Evolutionary conservation across 2,888 invertebrate species (phyloP), one percentile per base, ranked within the genome.

Genomic region (Agrochola lota): DNA sequence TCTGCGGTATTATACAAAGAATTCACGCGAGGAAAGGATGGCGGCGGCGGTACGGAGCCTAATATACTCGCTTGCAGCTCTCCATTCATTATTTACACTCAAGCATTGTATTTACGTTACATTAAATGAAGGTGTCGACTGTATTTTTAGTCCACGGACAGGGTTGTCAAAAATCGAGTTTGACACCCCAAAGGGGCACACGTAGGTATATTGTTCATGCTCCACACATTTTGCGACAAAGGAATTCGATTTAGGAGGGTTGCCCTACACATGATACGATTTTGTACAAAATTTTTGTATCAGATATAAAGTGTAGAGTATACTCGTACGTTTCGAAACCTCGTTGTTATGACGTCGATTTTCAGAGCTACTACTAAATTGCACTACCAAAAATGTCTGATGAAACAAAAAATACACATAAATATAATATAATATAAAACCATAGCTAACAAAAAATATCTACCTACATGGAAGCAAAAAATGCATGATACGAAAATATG

Each of bases 241-340:
- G 12, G 7, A 83, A 60, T 66, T 35, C 57, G 49, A 77, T 78
- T 82, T 52, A 59, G 52, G 17, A 59, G 35, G 64, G 77, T 82
- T 57, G 26, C 9, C 23, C n/a, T 20, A 52, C 23, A 64, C 40
- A 30, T 59, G n/a, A 64, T 52, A 59, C 64, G 43, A 64, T 59
- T 57, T 52, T 43, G n/a, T 62, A 17, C 1, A 30, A 52, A 20
- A 43, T 43, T 17, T 55, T 46, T 74, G 57, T 30, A 35, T 6
- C 57, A 35, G 7, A 55, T 46, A 30, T 20, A 59, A n/a, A 59
- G 20, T 60, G 11, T 46, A 35, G 15, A 20, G n/a, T n/a, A n/a
- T n/a, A n/a, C 30, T 30, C 1, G 15, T 30, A 20, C 52, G 26
- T 57, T 69, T 72, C 8, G 11, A 43, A 55, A n/a, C 12, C 23